Evolutionary conservation across 2,797 vertebrate species (phyloP), one percentile per base, ranked within the genome.

Genomic region (Phataginus tetradactyla): DNA sequence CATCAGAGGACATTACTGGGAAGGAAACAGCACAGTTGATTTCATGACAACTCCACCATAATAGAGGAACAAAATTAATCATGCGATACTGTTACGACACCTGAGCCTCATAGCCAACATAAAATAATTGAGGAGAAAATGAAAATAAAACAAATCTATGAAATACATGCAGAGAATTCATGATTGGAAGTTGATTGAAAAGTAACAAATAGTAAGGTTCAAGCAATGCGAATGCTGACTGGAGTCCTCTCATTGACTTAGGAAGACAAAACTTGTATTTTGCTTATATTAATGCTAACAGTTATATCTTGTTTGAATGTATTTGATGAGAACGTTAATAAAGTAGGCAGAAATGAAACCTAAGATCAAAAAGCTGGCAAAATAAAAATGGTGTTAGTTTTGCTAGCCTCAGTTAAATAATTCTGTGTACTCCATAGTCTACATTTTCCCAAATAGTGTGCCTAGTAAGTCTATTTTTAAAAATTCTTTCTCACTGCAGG

Each of bases 1-100:
- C 93, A 96, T 91, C 71, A 95, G 53, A 96, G 69, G 57, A 83
- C 74, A 91, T 90, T 94, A 94, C 89, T 94, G 42, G 88, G 61
- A 94, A 94, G 51, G 75, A 96, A 97, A 95, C 34, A 72, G 71
- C 84, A 87, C 18, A 69, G 91, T 80, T 97, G 91, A 96, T 96
- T 91, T 96, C 64, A 81, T 64, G 23, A 94, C 92, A 94, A 90
- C 34, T 53, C 53, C 51, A 69, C 32, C 42, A 79, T 86, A 86
- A 91, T 39, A 79, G 13, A 95, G 85, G 21, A 64, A 79, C 79
- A 90, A 90, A 97, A 90, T 94, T 95, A 96, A 96, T 86, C 90
- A 89, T 53, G 8, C 84, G 85, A 94, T 78, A 83, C 23, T 90
- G 13, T 90, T 96, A 84, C 14, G 42, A 95, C 45, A 89, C 42